phyloP scores from a whole-genome alignment of 2,113 vertebrate genomes.

The Malurus elegans region DNA sequence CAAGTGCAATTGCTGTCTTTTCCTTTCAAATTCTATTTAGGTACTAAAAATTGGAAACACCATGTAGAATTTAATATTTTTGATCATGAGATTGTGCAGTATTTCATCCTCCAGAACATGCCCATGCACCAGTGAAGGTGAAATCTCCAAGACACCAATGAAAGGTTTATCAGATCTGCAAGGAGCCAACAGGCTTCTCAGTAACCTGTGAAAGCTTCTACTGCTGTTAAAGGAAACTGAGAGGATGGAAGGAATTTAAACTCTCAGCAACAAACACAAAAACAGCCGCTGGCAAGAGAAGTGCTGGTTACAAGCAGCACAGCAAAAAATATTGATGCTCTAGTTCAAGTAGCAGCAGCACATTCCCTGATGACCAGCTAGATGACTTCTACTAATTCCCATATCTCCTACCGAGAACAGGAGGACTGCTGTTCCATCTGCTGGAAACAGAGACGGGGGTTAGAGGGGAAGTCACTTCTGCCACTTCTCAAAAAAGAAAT shows the following conservation, averaged over 20 bases:
- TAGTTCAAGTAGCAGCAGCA: slow-evolving; percentile 7
- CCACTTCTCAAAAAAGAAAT: not conserved
- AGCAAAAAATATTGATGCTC: slow-evolving; percentile 6
- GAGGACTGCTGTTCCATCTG: slow-evolving; percentile 16
- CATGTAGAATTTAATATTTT: not conserved
- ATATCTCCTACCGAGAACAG: not conserved
- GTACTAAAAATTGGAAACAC: not conserved
- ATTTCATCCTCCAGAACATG: not conserved
- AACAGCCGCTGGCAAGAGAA: not conserved
- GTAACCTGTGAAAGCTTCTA: not conserved
- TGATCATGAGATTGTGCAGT: not conserved
- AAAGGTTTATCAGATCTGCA: not conserved
- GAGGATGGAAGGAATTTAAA: not conserved
- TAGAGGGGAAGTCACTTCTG: not conserved
- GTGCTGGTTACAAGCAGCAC: not conserved
- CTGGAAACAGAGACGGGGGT: not conserved
- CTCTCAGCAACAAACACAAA: slow-evolving; percentile 6
- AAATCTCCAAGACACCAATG: not conserved
- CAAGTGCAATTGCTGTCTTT: not conserved
- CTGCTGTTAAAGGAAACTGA: not conserved
- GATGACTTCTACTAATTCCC: slow-evolving; percentile 24
- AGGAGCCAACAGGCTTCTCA: not conserved
- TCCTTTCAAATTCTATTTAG: not conserved
- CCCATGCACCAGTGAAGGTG: not conserved
- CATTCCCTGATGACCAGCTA: slow-evolving; percentile 30